Evolutionary conservation across 2,888 invertebrate genomes (phyloP).

Genomic region (Prenolepis imparis): DNA sequence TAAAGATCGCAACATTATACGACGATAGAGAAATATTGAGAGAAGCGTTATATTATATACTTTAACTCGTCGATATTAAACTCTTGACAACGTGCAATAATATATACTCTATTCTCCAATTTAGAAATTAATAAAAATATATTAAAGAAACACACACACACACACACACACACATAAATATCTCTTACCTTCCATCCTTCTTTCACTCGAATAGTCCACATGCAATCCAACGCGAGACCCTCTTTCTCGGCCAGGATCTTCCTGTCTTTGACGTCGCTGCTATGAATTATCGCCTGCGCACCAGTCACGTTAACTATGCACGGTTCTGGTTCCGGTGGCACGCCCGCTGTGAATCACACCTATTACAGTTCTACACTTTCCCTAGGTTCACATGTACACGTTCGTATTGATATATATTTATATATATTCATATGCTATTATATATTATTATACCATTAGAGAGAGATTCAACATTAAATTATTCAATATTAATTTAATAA

Average conservation of each 20-base stretch:
- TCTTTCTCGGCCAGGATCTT: conserved; percentile 87
- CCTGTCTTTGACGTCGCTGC: conserved; percentile 88
- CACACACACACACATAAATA: not conserved
- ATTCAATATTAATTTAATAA: not conserved
- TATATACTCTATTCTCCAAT: not conserved
- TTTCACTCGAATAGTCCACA: conserved; percentile 91
- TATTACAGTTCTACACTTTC: conserved; percentile 75
- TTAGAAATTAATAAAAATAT: not conserved
- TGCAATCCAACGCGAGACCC: conserved; percentile 90
- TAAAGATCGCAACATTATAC: conserved; percentile 46
- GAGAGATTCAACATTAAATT: not conserved
- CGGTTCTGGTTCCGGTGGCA: conserved; percentile 87
- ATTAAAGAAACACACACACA: not conserved
- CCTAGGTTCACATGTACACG: conserved; percentile 14
- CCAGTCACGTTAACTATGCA: conserved; percentile 88
- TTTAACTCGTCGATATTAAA: conserved; percentile 21
- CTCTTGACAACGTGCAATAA: not conserved
- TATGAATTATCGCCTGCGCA: conserved; percentile 87
- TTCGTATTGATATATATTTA: not conserved
- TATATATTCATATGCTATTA: not conserved
- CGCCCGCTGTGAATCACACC: conserved; percentile 82
- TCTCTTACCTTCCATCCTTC: conserved; percentile 89
- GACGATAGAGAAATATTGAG: not conserved
- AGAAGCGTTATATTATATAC: not conserved
- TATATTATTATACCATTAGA: not conserved